Base-by-base conservation (phyloP, 2,113 vertebrate species). In the Oreamnos americanus region DNA sequence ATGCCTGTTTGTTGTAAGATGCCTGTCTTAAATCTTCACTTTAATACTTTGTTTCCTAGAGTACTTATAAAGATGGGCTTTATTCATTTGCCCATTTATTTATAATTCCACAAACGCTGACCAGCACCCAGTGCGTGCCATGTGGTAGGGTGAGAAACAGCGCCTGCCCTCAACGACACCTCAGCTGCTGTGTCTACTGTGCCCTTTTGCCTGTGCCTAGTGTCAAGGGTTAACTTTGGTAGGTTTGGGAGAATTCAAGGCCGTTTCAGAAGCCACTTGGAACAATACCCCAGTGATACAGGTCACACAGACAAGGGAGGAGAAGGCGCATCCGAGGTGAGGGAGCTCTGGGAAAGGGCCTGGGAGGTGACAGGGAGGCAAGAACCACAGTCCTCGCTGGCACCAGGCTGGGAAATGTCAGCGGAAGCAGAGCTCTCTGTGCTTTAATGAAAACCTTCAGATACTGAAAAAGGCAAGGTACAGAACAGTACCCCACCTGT, bases 171-270 rank as follows among this genome's bases (percentile, higher is more conserved):
- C 3, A 10, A 49, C 13, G 9, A 57, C 7, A 16, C 26, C 55
- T 92, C 49, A 6, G 49, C 26, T 17, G 8, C 36, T 30, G 2
- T 47, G 15, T 10, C 51, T 36, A 9, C 81, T 23, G 16, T 1
- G 53, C 21, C 43, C 5, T 45, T 62, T 57, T 36, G 5, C 7
- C 74, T 21, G 9, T 60, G 74, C 14, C 28, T 60, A 21, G 19
- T 51, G 39, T 8, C 55, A 60, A 81, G 15, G 15, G 39, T 94
- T 91, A 17, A 12, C n/a, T 33, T 4, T 71, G 74, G 51, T 16
- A 71, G 12, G 43, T 79, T 67, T 30, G 58, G 28, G 58, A 81
- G 39, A 47, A 94, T 58, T 90, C 92, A 81, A 71, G 51, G 82
- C 16, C 14, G n/a, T n/a, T 26, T 81, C 49, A 71, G 81, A 87